Conservation (phyloP, 2,797 vertebrate genomes). For the Hemibagrus guttatus region DNA sequence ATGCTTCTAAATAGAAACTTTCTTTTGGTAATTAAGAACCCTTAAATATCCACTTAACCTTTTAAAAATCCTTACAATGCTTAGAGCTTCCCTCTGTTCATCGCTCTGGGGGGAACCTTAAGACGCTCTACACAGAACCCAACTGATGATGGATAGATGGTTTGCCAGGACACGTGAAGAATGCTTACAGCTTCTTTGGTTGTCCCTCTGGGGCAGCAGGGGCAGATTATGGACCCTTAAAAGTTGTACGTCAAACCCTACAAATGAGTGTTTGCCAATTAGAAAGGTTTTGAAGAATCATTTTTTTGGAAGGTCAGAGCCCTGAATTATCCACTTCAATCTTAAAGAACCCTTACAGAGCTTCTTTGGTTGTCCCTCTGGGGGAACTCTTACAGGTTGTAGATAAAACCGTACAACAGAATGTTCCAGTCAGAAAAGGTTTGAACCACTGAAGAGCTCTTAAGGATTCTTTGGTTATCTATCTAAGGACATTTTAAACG, state of each 20-base stretch:
- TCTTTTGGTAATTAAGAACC: not conserved
- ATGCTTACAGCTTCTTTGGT: not conserved
- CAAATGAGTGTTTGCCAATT: too few species aligned
- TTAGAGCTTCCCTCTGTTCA: not conserved
- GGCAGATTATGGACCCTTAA: too few species aligned
- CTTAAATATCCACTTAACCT: not conserved
- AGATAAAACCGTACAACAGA: not conserved
- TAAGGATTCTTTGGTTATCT: not conserved
- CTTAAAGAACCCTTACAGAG: too few species aligned
- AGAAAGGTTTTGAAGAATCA: too few species aligned
- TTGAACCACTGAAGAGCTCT: not conserved
- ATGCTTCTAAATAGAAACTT: not conserved
- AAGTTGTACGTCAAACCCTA: too few species aligned
- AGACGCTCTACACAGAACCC: too few species aligned
- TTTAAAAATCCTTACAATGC: not conserved
- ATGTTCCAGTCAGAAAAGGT: not conserved
- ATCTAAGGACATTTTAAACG: not conserved
- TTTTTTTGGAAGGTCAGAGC: too few species aligned
- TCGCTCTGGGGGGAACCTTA: too few species aligned
- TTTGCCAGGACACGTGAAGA: not conserved
- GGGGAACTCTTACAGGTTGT: too few species aligned
- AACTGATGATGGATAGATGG: too few species aligned
- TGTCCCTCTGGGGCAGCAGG: not conserved
- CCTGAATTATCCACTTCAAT: too few species aligned
- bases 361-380: too few species aligned